Evolutionary conservation across 2,888 invertebrate species (phyloP), one percentile per base, ranked within the genome.

Genomic region (Sthenelais limicola): DNA sequence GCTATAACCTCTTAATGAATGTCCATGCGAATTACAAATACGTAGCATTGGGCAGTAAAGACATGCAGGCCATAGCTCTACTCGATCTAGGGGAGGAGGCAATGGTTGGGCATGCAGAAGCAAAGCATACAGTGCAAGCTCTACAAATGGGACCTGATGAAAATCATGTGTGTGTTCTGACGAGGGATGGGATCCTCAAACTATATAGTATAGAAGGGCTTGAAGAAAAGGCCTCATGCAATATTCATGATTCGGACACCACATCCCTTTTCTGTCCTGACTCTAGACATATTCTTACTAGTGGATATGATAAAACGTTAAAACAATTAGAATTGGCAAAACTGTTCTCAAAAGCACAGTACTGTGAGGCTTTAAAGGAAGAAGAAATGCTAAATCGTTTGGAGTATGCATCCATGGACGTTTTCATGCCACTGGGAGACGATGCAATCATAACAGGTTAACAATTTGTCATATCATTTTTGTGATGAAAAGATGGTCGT

Each of bases 241-340:
- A 43, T 7, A 51, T 51, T 12, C 72, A 72, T 24, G 32, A n/a
- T n/a, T 47, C 9, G 4, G 48, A 21, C 18, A 35, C 54, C n/a
- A 58, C 58, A 7, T 47, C 49, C n/a, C 9, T 69, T 18, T 33
- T 26, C 24, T 68, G 69, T 30, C 52, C 51, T 7, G 58, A 54
- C 21, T 18, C 1, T 15, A 69, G 52, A 12, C 56, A 58, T 15
- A 26, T 73, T 12, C 24, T 73, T 5, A 69, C 69, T 21, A 28
- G 43, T 32, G 73, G 54, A 3, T 30, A 32, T n/a, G 73, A 73
- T n/a, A n/a, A 32, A 1, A 30, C 32, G 7, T 26, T 73, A 58
- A 73, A 73, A 49, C 58, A 52, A 26, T 73, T 52, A 28, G 73
- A 69, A n/a, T 28, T 58, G 28, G 66, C 21, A 3, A 33, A 43